Percentiles rank a stretch among this genome's conserved stretches.
These are phyloP conservation scores for Drosophila setifemur DNA, from an alignment of 1,140 invertebrate species.

Conservation along the genomic window DNA sequence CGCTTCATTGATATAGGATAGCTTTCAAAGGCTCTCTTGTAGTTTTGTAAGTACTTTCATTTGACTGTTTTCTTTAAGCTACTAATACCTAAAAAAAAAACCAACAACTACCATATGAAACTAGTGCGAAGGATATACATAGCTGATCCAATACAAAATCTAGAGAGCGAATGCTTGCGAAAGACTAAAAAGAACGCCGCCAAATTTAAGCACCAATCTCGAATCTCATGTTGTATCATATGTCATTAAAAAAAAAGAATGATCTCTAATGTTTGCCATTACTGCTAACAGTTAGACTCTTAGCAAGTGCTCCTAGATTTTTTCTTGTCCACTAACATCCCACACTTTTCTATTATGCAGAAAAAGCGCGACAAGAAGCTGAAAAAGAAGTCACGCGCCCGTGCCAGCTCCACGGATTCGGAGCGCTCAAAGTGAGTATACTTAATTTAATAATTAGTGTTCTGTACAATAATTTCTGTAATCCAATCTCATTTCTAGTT, in stretches of 20 bases:
- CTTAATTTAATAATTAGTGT: background rate
- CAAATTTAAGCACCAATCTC: slow-evolving; percentile 34
- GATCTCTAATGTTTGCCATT: slow-evolving; percentile 39
- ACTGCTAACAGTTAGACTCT: slow-evolving; percentile 68
- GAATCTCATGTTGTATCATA: slow-evolving; percentile 29
- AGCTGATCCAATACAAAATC: too few species aligned
- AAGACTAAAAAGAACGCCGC: slow-evolving; percentile 37
- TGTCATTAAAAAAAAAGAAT: slow-evolving; percentile 61
- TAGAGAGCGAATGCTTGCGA: slow-evolving; percentile 35
- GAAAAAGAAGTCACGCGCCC: slow-evolving; percentile 68
- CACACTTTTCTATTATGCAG: slow-evolving; percentile 65
- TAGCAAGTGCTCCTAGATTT: slow-evolving; percentile 31
- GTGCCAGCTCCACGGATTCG: slow-evolving; percentile 67
- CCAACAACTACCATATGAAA: slow-evolving; percentile 12
- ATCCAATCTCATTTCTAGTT: slow-evolving; percentile 9
- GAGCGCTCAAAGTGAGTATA: slow-evolving; percentile 64
- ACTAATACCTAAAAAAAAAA: slow-evolving; percentile 34
- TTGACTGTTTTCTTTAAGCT: slow-evolving; percentile 77
- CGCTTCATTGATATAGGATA: slow-evolving; percentile 83
- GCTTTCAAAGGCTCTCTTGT: slow-evolving; percentile 82
- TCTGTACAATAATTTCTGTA: too few species aligned
- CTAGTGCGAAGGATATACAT: slow-evolving; percentile 18
- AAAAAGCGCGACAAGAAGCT: slow-evolving; percentile 79
- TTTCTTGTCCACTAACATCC: slow-evolving; percentile 23
- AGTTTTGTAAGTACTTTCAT: slow-evolving; percentile 83